Percentiles rank a stretch among this genome's conserved stretches.
Conservation (phyloP, 2,888 invertebrate genomes). For the Magallana nippona region DNA sequence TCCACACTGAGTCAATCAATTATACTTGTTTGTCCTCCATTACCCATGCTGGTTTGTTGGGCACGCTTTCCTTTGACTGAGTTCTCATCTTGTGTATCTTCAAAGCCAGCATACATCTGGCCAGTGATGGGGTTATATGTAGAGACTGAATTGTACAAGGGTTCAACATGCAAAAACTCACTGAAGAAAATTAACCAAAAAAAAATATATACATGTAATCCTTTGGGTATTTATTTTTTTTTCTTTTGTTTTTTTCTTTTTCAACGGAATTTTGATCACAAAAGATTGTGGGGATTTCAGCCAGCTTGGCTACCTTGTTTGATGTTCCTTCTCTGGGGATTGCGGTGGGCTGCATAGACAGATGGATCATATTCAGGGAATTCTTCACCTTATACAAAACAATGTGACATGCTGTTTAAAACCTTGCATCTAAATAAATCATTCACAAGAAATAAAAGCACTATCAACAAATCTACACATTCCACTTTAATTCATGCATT, state of each 20-base stretch:
- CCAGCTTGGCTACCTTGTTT: slow-evolving; percentile 44
- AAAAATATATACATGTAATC: slow-evolving; percentile 16
- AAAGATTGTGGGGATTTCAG: neutral
- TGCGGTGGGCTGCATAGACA: slow-evolving; percentile 50
- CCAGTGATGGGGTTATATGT: slow-evolving; percentile 66
- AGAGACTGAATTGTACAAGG: slow-evolving; percentile 49
- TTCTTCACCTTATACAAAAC: slow-evolving; percentile 50
- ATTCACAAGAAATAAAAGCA: neutral
- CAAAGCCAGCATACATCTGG: slow-evolving; percentile 56
- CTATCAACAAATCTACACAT: neutral
- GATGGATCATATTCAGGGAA: slow-evolving; percentile 52
- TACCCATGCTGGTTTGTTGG: slow-evolving; percentile 13
- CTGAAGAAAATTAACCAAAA: slow-evolving; percentile 6
- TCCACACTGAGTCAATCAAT: slow-evolving; percentile 11
- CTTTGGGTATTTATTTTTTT: neutral
- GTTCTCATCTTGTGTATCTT: slow-evolving; percentile 20
- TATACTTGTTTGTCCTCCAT: neutral
- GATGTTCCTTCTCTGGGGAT: slow-evolving; percentile 50
- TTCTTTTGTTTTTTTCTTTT: neutral
- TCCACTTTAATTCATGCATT: neutral
- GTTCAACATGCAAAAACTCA: slow-evolving; percentile 30
- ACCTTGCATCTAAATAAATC: neutral
- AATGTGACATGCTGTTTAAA: slow-evolving; percentile 25
- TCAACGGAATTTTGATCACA: neutral
- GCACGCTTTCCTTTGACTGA: slow-evolving; percentile 14